These are phyloP conservation scores for Drosophila subsilvestris DNA, from an alignment of 2,888 invertebrate genomes.

Conservation along the genomic window DNA sequence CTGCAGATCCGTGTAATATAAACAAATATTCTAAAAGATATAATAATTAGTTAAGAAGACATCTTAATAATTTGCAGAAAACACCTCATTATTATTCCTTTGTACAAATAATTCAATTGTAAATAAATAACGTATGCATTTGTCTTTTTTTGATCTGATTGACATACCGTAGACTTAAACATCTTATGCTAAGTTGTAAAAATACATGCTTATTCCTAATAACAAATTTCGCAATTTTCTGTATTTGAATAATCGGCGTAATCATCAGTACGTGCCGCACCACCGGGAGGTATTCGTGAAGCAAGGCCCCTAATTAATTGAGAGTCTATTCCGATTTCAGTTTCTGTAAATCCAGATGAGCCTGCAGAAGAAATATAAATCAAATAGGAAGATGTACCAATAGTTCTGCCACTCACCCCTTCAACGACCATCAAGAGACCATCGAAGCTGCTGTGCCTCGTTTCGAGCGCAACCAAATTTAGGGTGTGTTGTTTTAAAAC, in stretches of 20 bases:
- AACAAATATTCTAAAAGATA: slow-evolving; percentile 4
- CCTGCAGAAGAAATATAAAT: too few species aligned
- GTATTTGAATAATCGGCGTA: background rate
- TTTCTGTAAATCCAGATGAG: too few species aligned
- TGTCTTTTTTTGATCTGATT: background rate
- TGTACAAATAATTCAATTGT: slow-evolving; percentile 30
- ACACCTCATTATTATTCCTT: background rate
- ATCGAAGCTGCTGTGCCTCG: too few species aligned
- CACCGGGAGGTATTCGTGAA: too few species aligned
- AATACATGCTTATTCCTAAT: slow-evolving; percentile 13
- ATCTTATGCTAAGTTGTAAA: slow-evolving; percentile 8
- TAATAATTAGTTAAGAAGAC: background rate
- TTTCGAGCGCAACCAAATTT: too few species aligned
- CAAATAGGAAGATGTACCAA: too few species aligned
- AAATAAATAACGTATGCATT: slow-evolving; percentile 26
- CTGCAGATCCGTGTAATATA: slow-evolving; percentile 12
- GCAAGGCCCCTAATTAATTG: too few species aligned
- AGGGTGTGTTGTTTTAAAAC: too few species aligned
- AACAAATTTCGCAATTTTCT: background rate
- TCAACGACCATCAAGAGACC: too few species aligned
- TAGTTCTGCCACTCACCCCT: too few species aligned
- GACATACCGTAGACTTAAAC: slow-evolving; percentile 6
- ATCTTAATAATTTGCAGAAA: background rate
- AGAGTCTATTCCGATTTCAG: too few species aligned
- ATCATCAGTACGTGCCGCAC: too few species aligned